These are phyloP conservation scores for Triplophysa dalaica DNA, from an alignment of 2,113 vertebrate species.

Conservation along the genomic window DNA sequence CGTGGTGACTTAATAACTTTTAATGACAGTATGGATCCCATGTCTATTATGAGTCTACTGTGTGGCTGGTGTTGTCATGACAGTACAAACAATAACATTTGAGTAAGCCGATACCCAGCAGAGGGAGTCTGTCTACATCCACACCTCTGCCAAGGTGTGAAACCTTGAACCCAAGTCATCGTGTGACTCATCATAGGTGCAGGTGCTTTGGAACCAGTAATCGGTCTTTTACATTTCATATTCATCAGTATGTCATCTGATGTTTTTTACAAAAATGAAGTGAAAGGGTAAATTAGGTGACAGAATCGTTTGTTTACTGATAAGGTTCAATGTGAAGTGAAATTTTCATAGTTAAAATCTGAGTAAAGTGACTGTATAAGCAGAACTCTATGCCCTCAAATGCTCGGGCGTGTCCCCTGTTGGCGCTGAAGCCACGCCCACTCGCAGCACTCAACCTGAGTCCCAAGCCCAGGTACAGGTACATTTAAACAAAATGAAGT, in stretches of 20 bases:
- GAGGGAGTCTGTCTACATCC: slow-evolving; percentile 64
- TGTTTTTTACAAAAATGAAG: slow-evolving; percentile 69
- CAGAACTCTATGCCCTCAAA: too few relatives aligned
- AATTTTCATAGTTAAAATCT: too few relatives aligned
- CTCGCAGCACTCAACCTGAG: too few relatives aligned
- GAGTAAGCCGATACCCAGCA: background rate
- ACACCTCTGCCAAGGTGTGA: slow-evolving; percentile 79
- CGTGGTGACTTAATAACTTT: background rate
- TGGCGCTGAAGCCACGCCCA: too few relatives aligned
- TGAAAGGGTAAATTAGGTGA: too few relatives aligned
- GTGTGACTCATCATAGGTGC: slow-evolving; percentile 78
- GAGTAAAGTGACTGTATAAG: too few relatives aligned
- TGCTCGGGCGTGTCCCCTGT: too few relatives aligned
- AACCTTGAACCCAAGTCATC: slow-evolving; percentile 81
- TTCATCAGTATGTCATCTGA: slow-evolving; percentile 71
- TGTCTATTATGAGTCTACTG: background rate
- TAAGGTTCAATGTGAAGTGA: too few relatives aligned
- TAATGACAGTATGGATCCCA: background rate
- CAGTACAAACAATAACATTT: background rate
- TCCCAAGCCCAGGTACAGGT: too few relatives aligned
- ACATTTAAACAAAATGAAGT: too few relatives aligned
- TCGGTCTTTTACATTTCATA: slow-evolving; percentile 75
- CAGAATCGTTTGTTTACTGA: background rate
- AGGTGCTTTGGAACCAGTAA: slow-evolving; percentile 74
- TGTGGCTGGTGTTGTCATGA: background rate